Evolutionary conservation across 1,140 invertebrate species (phyloP).

Genomic region (Dufourea novaeangliae): DNA sequence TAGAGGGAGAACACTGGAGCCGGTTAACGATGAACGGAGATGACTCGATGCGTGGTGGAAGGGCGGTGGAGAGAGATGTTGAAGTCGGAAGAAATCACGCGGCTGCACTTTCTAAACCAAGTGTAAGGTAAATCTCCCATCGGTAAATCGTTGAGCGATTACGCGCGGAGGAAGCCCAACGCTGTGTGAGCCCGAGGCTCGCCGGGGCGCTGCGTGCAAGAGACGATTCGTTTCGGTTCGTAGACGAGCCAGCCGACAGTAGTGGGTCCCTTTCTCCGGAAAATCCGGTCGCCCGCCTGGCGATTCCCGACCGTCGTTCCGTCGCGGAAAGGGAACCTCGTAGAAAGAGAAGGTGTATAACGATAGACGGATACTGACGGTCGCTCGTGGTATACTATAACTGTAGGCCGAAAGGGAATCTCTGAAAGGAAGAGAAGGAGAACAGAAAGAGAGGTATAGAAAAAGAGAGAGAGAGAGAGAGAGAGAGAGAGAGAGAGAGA

Average conservation of each 20-base stretch:
- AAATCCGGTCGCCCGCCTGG: slow-evolving; percentile 60
- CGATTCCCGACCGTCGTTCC: slow-evolving; percentile 56
- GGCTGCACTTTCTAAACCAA: slow-evolving; percentile 59
- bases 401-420: slow-evolving; percentile 2
- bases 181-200: neutral
- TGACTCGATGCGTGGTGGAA: no score
- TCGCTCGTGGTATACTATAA: neutral
- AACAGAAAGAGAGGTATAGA: neutral
- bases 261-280: slow-evolving; percentile 59
- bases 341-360: slow-evolving; percentile 42
- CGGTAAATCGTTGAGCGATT: slow-evolving; percentile 57
- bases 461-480: no score
- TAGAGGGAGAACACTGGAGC: neutral
- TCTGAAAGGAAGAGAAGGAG: no score
- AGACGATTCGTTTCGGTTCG: slow-evolving; percentile 65
- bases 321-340: slow-evolving; percentile 42
- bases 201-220: slow-evolving; percentile 47
- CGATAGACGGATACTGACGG: slow-evolving; percentile 7
- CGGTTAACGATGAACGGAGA: neutral
- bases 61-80: neutral
- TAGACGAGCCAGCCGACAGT: slow-evolving; percentile 42
- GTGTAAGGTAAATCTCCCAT: slow-evolving; percentile 50
- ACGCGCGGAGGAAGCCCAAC: slow-evolving; percentile 43
- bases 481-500: neutral
- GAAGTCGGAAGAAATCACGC: slow-evolving; percentile 33